A percentile compares a stretch with the other conserved stretches of the same genome.
phyloP scores from a whole-genome alignment of 2,113 vertebrate species.

The Rallus limicola region DNA sequence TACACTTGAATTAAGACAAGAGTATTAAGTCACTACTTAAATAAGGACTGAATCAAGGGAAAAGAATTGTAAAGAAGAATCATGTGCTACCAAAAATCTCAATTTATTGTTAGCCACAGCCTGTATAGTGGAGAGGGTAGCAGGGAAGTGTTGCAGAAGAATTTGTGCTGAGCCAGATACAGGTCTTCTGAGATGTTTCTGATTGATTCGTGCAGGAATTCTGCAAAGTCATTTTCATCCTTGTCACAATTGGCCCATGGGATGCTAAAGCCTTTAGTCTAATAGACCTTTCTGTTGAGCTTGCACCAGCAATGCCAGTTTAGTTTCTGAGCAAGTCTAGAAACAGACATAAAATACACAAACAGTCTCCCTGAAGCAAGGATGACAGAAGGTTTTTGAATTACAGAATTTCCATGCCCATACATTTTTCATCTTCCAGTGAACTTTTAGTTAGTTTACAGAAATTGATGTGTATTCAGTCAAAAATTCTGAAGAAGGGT shows the following conservation, averaged over 20 bases:
- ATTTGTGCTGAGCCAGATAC: background rate
- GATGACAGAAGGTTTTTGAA: background rate
- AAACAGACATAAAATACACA: background rate
- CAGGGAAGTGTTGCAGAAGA: background rate
- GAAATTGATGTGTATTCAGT: background rate
- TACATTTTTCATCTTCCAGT: background rate
- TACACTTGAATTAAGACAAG: background rate
- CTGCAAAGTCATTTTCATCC: background rate
- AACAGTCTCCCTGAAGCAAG: background rate
- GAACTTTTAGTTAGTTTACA: background rate
- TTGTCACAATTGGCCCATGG: rapidly evolving
- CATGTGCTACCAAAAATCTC: background rate
- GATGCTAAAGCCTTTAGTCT: background rate
- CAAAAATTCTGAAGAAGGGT: background rate
- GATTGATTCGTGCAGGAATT: background rate
- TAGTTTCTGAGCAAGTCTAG: background rate
- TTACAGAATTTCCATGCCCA: background rate
- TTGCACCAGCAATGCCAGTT: background rate
- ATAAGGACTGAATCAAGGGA: background rate
- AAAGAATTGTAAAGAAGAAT: background rate
- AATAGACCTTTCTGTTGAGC: background rate
- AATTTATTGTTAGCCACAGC: background rate
- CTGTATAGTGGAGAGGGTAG: background rate
- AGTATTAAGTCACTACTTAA: background rate
- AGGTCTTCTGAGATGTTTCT: background rate